These are phyloP conservation scores for Manis pentadactyla DNA, from an alignment of 2,797 vertebrate species.

Conservation along the genomic window DNA sequence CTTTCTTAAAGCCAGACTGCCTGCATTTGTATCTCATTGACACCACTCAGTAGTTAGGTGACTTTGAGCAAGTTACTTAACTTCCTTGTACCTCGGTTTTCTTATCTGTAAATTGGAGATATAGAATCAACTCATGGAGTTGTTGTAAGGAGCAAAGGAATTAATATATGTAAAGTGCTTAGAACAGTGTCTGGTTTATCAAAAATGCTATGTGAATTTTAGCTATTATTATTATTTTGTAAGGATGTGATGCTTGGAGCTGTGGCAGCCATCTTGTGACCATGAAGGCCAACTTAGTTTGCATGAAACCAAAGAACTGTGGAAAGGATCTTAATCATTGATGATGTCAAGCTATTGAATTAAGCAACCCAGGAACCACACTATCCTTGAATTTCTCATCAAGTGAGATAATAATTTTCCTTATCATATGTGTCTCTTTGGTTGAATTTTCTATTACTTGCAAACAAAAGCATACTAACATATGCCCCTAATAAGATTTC, in stretches of 20 bases:
- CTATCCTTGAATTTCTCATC: background rate
- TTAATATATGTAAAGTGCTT: background rate
- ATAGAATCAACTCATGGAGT: background rate
- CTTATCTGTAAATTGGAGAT: background rate
- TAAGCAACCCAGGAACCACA: background rate
- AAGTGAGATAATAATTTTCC: slow-evolving; percentile 28
- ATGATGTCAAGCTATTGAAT: background rate
- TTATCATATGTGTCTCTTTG: background rate
- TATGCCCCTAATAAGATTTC: background rate
- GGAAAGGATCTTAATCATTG: background rate
- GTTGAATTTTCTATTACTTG: slow-evolving; percentile 41
- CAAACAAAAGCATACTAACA: slow-evolving; percentile 1
- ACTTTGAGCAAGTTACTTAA: background rate
- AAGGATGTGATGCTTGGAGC: background rate
- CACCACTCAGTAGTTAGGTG: background rate
- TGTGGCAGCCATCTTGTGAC: background rate
- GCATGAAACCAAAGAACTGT: background rate
- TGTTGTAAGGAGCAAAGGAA: background rate
- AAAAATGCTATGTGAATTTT: background rate
- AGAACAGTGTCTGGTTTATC: background rate
- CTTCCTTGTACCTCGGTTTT: background rate
- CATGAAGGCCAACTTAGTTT: background rate
- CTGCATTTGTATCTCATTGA: background rate
- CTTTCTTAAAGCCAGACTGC: background rate
- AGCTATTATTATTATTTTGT: slow-evolving; percentile 29